phyloP scores from a whole-genome alignment of 1,140 invertebrate species.

The Lepidurus couesii region DNA sequence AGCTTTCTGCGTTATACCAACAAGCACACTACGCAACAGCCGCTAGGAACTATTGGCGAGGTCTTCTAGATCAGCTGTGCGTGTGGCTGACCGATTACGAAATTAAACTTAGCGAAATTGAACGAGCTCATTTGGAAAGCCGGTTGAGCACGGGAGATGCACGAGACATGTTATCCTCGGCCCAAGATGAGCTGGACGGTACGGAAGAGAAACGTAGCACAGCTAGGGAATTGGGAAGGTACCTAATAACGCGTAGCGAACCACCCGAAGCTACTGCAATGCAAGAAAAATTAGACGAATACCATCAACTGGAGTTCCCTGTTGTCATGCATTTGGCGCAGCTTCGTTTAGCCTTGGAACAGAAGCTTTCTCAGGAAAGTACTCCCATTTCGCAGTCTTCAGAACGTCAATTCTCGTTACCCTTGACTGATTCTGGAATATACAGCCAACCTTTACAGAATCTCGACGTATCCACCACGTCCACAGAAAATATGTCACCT shows the following conservation, averaged over 20 bases:
- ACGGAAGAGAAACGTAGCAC: slow-evolving; percentile 50
- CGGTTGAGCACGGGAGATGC: background rate
- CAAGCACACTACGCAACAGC: slow-evolving; percentile 5
- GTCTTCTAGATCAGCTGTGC: slow-evolving; percentile 24
- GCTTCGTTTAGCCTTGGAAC: slow-evolving; percentile 28
- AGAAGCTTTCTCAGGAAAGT: slow-evolving; percentile 10
- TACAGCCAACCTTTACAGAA: slow-evolving; percentile 24
- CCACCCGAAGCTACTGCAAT: slow-evolving; percentile 51
- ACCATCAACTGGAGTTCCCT: slow-evolving; percentile 46
- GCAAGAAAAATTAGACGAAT: slow-evolving; percentile 61
- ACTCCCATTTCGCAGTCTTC: background rate
- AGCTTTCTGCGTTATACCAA: slow-evolving; percentile 3
- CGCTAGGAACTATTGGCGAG: slow-evolving; percentile 22
- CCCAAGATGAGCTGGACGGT: slow-evolving; percentile 47
- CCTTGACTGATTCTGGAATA: slow-evolving; percentile 27
- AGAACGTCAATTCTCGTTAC: background rate
- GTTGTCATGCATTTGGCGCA: slow-evolving; percentile 28
- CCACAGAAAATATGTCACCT: background rate
- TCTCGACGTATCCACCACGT: background rate
- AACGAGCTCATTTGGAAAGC: background rate
- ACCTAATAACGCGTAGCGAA: slow-evolving; percentile 53
- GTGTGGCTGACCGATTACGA: slow-evolving; percentile 31
- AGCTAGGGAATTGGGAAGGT: slow-evolving; percentile 54
- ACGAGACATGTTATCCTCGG: slow-evolving; percentile 8
- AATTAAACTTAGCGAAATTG: slow-evolving; percentile 15